Percentiles rank a stretch among this genome's conserved stretches.
phyloP scores from a whole-genome alignment of 2,113 vertebrate species.

The Rostratula benghalensis region DNA sequence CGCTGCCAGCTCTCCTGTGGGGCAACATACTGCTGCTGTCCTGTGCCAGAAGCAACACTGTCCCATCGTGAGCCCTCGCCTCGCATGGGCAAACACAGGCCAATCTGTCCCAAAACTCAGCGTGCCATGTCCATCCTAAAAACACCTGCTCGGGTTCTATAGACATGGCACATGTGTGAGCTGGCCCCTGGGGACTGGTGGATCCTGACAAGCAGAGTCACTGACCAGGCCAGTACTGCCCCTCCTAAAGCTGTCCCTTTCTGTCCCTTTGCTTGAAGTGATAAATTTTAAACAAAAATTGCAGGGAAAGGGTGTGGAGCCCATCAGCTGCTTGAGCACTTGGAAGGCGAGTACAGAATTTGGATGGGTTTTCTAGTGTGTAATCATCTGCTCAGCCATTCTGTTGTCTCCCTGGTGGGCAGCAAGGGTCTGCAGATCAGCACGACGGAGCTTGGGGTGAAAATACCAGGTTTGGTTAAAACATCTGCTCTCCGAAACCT shows the following conservation, averaged over 20 bases:
- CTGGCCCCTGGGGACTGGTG: rapidly evolving
- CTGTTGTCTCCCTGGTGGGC: rapidly evolving
- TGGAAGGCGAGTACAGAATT: background rate
- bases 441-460: rapidly evolving
- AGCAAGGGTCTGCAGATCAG: rapidly evolving
- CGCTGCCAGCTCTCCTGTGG: background rate
- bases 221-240: background rate
- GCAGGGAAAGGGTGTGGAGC: background rate
- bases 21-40: background rate
- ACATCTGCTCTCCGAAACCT: background rate
- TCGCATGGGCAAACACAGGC: background rate
- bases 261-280: background rate
- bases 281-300: background rate
- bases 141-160: background rate
- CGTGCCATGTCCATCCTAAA: background rate
- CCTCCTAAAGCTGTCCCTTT: background rate
- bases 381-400: background rate
- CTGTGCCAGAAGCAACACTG: background rate
- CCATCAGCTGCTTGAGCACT: background rate
- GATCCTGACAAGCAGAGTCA: background rate
- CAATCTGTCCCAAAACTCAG: rapidly evolving
- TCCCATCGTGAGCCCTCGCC: background rate
- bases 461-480: background rate
- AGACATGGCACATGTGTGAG: rapidly evolving
- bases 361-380: background rate